These are phyloP conservation scores for Melitaea cinxia DNA, from an alignment of 1,140 invertebrate genomes.

Conservation along the genomic window DNA sequence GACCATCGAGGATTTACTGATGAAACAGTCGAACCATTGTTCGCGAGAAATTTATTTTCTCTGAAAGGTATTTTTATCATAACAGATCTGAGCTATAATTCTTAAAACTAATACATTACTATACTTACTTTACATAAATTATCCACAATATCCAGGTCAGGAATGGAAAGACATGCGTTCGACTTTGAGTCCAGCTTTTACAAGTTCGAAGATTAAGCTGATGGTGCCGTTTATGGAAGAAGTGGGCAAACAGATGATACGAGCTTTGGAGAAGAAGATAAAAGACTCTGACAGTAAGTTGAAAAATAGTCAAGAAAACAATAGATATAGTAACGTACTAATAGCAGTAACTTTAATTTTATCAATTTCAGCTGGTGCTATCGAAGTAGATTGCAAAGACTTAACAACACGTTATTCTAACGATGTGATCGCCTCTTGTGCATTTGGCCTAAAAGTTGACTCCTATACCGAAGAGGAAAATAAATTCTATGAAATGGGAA, in stretches of 20 bases:
- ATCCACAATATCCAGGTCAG: constrained; percentile 15
- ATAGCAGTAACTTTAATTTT: constrained; percentile 8
- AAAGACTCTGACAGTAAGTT: constrained; percentile 36
- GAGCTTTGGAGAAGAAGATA: constrained; percentile 36
- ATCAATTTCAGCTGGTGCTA: constrained; percentile 32
- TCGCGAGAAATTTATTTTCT: constrained; percentile 28
- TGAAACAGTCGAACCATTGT: constrained; percentile 23
- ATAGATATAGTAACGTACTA: not conserved
- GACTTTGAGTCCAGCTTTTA: constrained; percentile 82
- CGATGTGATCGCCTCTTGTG: constrained; percentile 78
- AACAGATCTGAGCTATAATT: not conserved
- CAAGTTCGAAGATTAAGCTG: constrained; percentile 79
- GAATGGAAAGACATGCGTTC: constrained; percentile 71
- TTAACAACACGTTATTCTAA: constrained; percentile 81
- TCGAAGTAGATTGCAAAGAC: constrained; percentile 63
- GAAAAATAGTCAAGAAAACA: not conserved
- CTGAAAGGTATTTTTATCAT: constrained; percentile 25
- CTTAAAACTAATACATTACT: not conserved
- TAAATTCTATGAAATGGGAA: constrained; percentile 81
- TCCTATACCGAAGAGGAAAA: constrained; percentile 73
- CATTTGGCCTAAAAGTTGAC: constrained; percentile 75
- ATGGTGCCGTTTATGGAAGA: constrained; percentile 53
- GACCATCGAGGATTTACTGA: constrained; percentile 29
- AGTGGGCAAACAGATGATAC: constrained; percentile 45
- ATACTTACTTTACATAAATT: too few relatives aligned